Percentiles rank a stretch among this genome's conserved stretches.
Conservation (phyloP, 2,113 vertebrate species). For the Paraplagusia blochii region DNA sequence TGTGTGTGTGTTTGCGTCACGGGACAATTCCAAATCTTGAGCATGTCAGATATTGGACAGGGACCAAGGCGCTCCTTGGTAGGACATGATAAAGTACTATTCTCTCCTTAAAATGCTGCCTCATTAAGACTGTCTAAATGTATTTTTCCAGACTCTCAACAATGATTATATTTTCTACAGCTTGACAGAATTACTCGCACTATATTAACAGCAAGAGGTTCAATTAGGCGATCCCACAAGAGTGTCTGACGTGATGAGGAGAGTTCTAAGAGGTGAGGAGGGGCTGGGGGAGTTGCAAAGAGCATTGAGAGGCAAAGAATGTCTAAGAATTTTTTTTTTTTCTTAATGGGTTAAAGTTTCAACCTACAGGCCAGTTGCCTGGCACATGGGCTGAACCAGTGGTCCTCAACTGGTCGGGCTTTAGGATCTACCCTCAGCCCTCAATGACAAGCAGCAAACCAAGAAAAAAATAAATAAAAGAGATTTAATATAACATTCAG, state of each 20-base stretch:
- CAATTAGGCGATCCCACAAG: constrained; percentile 41
- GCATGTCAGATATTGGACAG: not conserved
- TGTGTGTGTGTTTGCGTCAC: not conserved
- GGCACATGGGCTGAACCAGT: no score
- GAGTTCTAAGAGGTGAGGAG: constrained; percentile 47
- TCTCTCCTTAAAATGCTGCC: constrained; percentile 24
- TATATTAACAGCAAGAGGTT: constrained; percentile 31
- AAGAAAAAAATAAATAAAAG: no score
- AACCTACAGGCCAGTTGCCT: no score
- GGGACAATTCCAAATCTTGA: not conserved
- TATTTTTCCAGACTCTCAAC: constrained; percentile 36
- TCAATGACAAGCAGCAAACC: no score
- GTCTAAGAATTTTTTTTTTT: no score
- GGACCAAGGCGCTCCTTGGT: not conserved
- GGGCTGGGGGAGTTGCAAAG: not conserved
- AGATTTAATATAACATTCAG: no score
- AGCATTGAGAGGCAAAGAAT: no score
- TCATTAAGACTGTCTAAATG: constrained; percentile 33
- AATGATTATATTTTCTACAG: constrained; percentile 34
- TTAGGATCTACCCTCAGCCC: no score
- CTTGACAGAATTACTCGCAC: constrained; percentile 35
- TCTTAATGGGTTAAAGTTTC: no score
- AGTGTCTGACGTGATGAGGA: constrained; percentile 49
- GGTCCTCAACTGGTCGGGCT: no score
- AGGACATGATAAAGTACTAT: constrained; percentile 15